Evolutionary conservation across 1,140 invertebrate genomes (phyloP).

Genomic region (Procambarus clarkii): DNA sequence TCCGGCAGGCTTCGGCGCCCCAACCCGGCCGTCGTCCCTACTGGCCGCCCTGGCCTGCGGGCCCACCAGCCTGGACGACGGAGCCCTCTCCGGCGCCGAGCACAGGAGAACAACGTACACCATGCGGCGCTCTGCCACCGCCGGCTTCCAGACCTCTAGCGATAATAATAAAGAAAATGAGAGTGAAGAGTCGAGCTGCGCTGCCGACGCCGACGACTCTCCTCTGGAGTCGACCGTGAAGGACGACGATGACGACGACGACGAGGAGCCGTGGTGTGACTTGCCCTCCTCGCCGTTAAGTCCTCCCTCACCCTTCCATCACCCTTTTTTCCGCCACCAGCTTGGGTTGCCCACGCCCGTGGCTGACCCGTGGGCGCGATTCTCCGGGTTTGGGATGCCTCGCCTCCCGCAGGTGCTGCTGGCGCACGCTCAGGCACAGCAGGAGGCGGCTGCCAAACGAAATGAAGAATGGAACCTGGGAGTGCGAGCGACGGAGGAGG

Average conservation of each 20-base stretch:
- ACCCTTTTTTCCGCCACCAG: slow-evolving; percentile 67
- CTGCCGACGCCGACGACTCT: slow-evolving; percentile 37
- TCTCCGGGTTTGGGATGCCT: slow-evolving; percentile 69
- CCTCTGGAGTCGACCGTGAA: slow-evolving; percentile 28
- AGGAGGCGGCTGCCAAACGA: slow-evolving; percentile 45
- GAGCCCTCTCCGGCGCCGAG: slow-evolving; percentile 39
- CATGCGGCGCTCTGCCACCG: slow-evolving; percentile 46
- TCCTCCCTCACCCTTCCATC: slow-evolving; percentile 70
- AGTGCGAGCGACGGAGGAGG: not conserved
- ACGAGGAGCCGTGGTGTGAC: slow-evolving; percentile 53
- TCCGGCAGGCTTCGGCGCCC: slow-evolving; percentile 70
- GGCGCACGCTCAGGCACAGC: slow-evolving; percentile 56
- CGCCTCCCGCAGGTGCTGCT: slow-evolving; percentile 60
- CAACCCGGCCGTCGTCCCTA: slow-evolving; percentile 57
- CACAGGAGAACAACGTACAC: slow-evolving; percentile 47
- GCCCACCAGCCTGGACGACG: slow-evolving; percentile 64
- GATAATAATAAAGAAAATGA: slow-evolving; percentile 42
- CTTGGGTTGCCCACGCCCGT: slow-evolving; percentile 56
- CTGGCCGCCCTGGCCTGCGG: slow-evolving; percentile 58
- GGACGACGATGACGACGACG: slow-evolving; percentile 34
- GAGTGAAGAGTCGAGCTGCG: slow-evolving; percentile 26
- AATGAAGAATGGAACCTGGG: slow-evolving; percentile 43
- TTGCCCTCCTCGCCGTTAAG: slow-evolving; percentile 65
- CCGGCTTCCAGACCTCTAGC: slow-evolving; percentile 22
- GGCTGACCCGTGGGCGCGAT: slow-evolving; percentile 65